phyloP scores from a whole-genome alignment of 2,113 vertebrate genomes.

The Gymnobelideus leadbeateri region DNA sequence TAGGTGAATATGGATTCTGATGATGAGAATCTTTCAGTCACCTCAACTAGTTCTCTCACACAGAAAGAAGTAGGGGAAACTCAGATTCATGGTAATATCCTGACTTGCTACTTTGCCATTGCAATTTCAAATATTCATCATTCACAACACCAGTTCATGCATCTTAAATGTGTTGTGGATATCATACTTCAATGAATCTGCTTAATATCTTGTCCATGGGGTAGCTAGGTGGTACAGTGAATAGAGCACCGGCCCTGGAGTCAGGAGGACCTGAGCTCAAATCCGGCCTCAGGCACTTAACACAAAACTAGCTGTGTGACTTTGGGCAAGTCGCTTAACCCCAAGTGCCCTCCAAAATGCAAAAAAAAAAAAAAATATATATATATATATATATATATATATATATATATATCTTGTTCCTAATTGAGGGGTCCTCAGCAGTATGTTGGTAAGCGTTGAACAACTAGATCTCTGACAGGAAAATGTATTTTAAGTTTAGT shows the following conservation, averaged over 20 bases:
- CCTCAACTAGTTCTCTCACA: neutral
- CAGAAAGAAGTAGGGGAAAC: neutral
- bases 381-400: too few species aligned
- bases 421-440: neutral
- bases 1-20: neutral
- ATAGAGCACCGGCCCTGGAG: too few species aligned
- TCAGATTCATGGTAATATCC: neutral
- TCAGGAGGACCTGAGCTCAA: too few species aligned
- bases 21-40: neutral
- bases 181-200: neutral
- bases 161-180: neutral
- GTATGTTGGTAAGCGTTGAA: neutral
- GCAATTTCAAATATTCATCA: neutral
- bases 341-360: too few species aligned
- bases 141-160: neutral
- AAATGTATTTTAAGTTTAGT: neutral
- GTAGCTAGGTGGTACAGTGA: too few species aligned
- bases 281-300: too few species aligned
- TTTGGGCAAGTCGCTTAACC: too few species aligned
- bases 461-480: neutral
- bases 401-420: neutral
- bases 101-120: neutral
- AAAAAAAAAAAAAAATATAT: too few species aligned
- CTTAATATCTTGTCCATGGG: neutral
- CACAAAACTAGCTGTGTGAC: too few species aligned